Percentiles rank a stretch among this genome's conserved stretches.
phyloP scores from a whole-genome alignment of 2,113 vertebrate species.

The Ptyas mucosa region DNA sequence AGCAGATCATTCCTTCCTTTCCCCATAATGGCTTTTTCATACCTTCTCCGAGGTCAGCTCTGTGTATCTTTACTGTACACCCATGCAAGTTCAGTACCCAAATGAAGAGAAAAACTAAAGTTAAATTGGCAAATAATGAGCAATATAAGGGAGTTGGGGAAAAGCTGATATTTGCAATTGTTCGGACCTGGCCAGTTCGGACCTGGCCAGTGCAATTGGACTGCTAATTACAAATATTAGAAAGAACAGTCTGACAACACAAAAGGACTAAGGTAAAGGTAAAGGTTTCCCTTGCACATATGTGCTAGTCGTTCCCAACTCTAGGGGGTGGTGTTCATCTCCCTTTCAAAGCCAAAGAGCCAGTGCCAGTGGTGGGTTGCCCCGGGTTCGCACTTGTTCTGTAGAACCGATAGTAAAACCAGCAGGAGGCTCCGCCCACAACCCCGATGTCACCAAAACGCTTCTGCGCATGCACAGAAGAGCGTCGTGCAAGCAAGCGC shows the following conservation, averaged over 20 bases:
- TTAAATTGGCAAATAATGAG: not conserved
- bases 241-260: not conserved
- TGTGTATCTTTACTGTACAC: not conserved
- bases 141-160: not conserved
- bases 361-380: too few relatives aligned
- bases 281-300: too few relatives aligned
- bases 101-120: not conserved
- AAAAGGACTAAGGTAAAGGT: not conserved
- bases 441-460: too few relatives aligned
- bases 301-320: too few relatives aligned
- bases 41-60: not conserved
- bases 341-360: too few relatives aligned
- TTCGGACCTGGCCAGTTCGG: not conserved
- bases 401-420: too few relatives aligned
- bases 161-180: not conserved
- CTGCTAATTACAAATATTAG: not conserved
- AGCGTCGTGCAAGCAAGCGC: too few relatives aligned
- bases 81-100: not conserved
- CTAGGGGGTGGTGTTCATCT: too few relatives aligned
- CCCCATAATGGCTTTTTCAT: not conserved
- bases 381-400: too few relatives aligned
- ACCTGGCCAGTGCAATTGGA: not conserved
- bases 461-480: too few relatives aligned
- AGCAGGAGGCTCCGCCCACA: too few relatives aligned
- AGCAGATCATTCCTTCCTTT: not conserved